These are phyloP conservation scores for Wiebesia pumilae DNA, from an alignment of 1,140 invertebrate genomes.

Conservation along the genomic window DNA sequence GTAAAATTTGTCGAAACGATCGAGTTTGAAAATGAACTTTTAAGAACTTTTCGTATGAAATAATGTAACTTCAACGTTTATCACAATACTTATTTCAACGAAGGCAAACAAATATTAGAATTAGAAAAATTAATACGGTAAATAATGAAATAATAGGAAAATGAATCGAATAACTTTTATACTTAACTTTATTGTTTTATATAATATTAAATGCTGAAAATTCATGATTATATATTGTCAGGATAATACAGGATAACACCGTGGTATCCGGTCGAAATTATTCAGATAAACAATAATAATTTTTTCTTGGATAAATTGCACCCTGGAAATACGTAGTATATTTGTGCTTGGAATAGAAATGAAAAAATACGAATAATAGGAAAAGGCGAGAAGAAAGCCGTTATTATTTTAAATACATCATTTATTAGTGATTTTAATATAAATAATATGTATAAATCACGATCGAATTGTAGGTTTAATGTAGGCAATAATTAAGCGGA, in stretches of 20 bases:
- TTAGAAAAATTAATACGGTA: background rate
- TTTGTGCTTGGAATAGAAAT: background rate
- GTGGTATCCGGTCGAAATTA: too few species aligned
- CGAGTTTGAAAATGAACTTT: background rate
- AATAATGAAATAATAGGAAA: background rate
- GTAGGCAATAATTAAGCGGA: conserved; percentile 19
- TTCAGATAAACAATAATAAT: too few species aligned
- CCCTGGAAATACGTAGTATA: background rate
- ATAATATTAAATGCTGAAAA: background rate
- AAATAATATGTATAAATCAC: conserved; percentile 1
- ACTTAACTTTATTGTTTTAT: background rate
- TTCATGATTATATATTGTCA: too few species aligned
- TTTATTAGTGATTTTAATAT: conserved; percentile 1
- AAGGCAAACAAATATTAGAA: background rate
- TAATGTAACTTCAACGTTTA: background rate
- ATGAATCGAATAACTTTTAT: background rate
- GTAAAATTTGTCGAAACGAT: background rate
- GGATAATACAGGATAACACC: background rate
- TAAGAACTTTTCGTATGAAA: background rate
- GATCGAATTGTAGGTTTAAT: background rate
- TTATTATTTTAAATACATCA: conserved; percentile 18
- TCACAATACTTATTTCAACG: background rate
- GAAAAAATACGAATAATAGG: background rate
- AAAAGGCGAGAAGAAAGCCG: background rate
- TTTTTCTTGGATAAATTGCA: background rate